Base-by-base conservation (phyloP, 2,888 invertebrate genomes). In the Cryptosula pallasiana region DNA sequence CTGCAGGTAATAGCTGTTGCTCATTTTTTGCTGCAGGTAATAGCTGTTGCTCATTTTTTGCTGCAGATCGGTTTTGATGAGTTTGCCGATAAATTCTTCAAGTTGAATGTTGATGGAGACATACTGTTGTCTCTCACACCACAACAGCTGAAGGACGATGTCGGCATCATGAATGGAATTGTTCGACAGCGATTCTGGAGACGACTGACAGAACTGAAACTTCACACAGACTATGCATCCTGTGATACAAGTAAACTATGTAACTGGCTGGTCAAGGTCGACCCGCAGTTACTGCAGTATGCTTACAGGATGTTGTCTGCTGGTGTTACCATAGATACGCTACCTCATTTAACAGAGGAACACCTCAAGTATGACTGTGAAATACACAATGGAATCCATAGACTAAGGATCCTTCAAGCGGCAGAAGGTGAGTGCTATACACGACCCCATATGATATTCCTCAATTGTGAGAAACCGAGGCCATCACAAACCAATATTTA, bases 41-140 rank as follows among this genome's bases (percentile, higher is more conserved):
- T n/a, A n/a, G n/a, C n/a, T n/a, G n/a, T n/a, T n/a, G 20, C 45
- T 5, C 45, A 45, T 57, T 57, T 27, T 34, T 72, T 36, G 71
- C 78, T 79, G 23, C 79, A 88, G 87, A 95, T 96, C 79, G 96
- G 96, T 0, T 98, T 97, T 84, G 89, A 89, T 23, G 91, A 92
- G 80, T 94, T 91, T 79, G 90, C 92, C 1, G 88, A 87, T 1
- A 91, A 91, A 83, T 98, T 99, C 83, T 89, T 90, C 63, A 92
- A 92, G 72, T 94, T 95, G 81, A 89, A 93, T 84, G 97, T 99
- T 35, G 99, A 99, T 84, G 98, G 98, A 5, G 99, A 99, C 87
- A 88, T 99, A 71, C 87, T 99, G 75, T 87, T 99, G 73, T 93
- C 94, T 84, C 87, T 99, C 76, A 92, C 91, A 13, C 97, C 96